Percentiles rank a stretch among this genome's conserved stretches.
phyloP scores from a whole-genome alignment of 2,797 vertebrate genomes.

The Tauraco hartlaubi region DNA sequence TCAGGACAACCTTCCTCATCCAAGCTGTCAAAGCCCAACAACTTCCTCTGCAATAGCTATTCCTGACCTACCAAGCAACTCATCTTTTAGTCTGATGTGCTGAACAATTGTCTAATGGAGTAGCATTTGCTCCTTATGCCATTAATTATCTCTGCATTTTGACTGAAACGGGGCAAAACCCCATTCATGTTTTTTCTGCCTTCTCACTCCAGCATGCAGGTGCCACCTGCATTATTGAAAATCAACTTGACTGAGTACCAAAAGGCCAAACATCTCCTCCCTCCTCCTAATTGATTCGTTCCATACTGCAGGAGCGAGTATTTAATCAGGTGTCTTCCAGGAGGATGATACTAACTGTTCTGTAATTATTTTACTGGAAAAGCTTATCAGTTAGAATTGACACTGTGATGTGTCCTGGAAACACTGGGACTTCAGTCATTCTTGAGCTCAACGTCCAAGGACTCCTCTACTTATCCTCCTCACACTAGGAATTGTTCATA shows the following conservation, averaged over 20 bases:
- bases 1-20: not conserved
- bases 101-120: not conserved
- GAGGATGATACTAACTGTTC: not conserved
- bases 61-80: not conserved
- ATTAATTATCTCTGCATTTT: slow-evolving; percentile 19
- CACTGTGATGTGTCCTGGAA: not conserved
- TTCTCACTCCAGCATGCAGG: not conserved
- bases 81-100: not conserved
- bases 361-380: not conserved
- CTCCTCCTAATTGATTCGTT: not conserved
- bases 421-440: not conserved
- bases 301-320: not conserved
- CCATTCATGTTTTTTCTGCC: not conserved
- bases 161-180: not conserved
- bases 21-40: not conserved
- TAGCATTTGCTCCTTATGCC: not conserved
- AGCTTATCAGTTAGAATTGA: not conserved
- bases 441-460: not conserved
- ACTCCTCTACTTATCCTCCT: not conserved
- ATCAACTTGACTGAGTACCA: not conserved
- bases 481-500: not conserved
- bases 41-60: not conserved
- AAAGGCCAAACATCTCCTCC: not conserved
- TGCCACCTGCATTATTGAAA: not conserved
- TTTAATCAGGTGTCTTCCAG: not conserved